Evolutionary conservation across 2,888 invertebrate genomes (phyloP), one percentile per base, ranked within the genome.

Genomic region (Oscheius myriophilus): DNA sequence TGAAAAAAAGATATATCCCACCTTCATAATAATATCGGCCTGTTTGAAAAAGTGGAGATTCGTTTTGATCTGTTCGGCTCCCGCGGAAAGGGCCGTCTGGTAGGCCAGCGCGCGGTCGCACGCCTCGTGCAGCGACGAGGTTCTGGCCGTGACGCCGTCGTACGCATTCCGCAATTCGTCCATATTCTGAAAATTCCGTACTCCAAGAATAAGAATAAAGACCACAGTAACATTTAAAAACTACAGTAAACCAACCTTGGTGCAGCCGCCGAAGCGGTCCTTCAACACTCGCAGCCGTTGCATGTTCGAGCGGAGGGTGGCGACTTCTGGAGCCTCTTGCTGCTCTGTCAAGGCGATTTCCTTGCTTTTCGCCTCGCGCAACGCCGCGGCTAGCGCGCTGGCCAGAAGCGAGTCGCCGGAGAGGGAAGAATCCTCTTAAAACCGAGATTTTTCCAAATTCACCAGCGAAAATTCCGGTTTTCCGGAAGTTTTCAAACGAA

Each of bases 1-100:
- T 9, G 3, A 33, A 33, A 33, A 33, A 33, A 6, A 33, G 33
- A n/a, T 46, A 26, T 14, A 53, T 2, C 41, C 26, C 39, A 75
- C 77, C 75, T 85, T 86, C 80, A 85, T 82, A 46, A 85, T 81
- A 68, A 77, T 73, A 70, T 85, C 84, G 26, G 82, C 83, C 61
- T 86, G 85, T 26, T 82, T 81, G 72, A 86, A 85, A 65, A 83
- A 86, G 67, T 86, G 78, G 16, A 85, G 71, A 71, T 86, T 86
- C 11, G 84, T 78, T 57, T 81, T 83, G 63, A 85, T 81, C 53
- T 82, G 80, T 62, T 86, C 84, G n/a, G 81, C 75, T 25, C 81
- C 84, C 0, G 82, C 79, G 0, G 85, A 82, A 7, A 85, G 66
- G 26, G 83, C 80, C 9, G 84, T 85, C 70, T 85, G 83, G 42